These are phyloP conservation scores for Drosophila lutescens DNA, from an alignment of 2,888 invertebrate species.

Conservation along the genomic window DNA sequence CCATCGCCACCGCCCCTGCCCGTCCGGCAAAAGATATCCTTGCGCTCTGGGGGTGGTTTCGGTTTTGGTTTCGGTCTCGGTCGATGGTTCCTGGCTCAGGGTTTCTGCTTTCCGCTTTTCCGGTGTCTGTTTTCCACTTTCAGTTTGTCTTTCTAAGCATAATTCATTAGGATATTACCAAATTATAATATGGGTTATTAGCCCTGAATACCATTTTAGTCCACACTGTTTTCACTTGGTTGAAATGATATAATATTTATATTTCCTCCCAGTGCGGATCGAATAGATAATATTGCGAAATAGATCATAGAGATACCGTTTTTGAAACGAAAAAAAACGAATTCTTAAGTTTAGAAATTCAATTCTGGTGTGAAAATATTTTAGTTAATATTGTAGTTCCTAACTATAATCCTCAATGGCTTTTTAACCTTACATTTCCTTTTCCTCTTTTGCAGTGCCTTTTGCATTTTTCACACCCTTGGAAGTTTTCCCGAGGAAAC, in stretches of 20 bases:
- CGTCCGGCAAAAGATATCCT: conserved; percentile 30
- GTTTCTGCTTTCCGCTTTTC: conserved; percentile 43
- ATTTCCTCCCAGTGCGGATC: too few relatives aligned
- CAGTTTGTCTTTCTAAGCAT: conserved; percentile 13
- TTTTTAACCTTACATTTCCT: background rate
- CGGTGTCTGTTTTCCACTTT: conserved; percentile 29
- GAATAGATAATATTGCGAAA: too few relatives aligned
- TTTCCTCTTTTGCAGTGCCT: conserved; percentile 73
- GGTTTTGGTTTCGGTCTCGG: conserved; percentile 27
- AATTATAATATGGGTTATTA: background rate
- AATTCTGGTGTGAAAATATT: background rate
- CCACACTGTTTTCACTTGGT: too few relatives aligned
- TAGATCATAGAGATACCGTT: too few relatives aligned
- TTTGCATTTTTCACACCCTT: conserved; percentile 70
- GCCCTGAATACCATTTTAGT: background rate
- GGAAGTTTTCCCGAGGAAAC: conserved; percentile 65
- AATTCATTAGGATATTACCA: background rate
- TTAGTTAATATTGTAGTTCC: too few relatives aligned
- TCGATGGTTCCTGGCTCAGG: background rate
- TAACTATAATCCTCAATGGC: background rate
- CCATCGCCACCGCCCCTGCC: conserved; percentile 25
- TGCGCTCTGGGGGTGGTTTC: conserved; percentile 60
- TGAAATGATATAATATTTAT: too few relatives aligned
- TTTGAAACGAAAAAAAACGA: too few relatives aligned
- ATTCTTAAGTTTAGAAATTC: too few relatives aligned